A percentile compares a stretch with the other conserved stretches of the same genome.
Evolutionary conservation across 2,113 vertebrate genomes (phyloP).

Genomic region (Hucho hucho): DNA sequence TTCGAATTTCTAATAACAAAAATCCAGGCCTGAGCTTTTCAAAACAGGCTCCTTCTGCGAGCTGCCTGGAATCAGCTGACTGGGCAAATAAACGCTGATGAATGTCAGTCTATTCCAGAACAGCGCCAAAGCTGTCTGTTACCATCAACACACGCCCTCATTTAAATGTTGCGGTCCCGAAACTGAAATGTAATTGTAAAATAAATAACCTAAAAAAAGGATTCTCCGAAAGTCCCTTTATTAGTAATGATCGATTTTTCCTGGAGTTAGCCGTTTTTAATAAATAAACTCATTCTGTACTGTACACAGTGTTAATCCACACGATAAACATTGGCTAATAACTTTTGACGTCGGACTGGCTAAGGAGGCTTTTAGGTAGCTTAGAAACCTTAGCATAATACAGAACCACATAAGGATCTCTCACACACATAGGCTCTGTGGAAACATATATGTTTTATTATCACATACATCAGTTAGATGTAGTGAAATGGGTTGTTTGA

Average conservation of each 20-base stretch:
- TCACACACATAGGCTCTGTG: conserved; percentile 30
- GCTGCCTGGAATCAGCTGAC: conserved; percentile 47
- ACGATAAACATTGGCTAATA: conserved; percentile 55
- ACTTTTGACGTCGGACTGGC: conserved; percentile 61
- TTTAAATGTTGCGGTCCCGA: not conserved
- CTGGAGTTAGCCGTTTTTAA: conserved; percentile 65
- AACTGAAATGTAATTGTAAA: not conserved
- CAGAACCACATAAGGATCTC: conserved; percentile 35
- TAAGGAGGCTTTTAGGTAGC: conserved; percentile 58
- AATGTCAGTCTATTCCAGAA: conserved; percentile 51
- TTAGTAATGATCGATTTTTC: conserved; percentile 55
- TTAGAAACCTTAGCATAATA: conserved; percentile 62
- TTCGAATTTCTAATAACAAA: conserved; percentile 58
- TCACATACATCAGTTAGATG: too few species aligned
- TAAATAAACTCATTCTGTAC: conserved; percentile 57
- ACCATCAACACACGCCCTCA: conserved; percentile 2
- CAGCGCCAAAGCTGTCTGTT: conserved; percentile 27
- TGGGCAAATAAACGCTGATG: conserved; percentile 41
- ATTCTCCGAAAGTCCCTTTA: conserved; percentile 31
- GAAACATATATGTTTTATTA: not conserved
- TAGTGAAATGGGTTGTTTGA: too few species aligned
- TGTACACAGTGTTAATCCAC: conserved; percentile 57
- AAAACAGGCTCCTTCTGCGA: conserved; percentile 47
- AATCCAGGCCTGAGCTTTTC: conserved; percentile 55
- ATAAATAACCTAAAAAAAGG: not conserved